Evolutionary conservation across 2,797 vertebrate species (phyloP).

Genomic region (Rhyacichthys aspro): DNA sequence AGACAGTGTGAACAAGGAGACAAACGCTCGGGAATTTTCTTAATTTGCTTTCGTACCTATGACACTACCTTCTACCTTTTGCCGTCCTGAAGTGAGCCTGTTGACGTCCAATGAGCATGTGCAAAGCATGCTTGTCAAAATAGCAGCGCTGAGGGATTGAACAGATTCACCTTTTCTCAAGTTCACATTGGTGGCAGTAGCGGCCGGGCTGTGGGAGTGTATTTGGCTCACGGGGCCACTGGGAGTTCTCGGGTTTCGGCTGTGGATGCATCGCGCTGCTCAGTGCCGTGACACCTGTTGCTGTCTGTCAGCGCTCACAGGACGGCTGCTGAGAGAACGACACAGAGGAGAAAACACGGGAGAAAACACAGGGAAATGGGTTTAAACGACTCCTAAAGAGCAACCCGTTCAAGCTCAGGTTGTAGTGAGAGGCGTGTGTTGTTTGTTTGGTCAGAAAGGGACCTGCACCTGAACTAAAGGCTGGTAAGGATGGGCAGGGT

Average conservation of each 20-base stretch:
- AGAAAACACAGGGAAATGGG: conserved; percentile 4
- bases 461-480: conserved; percentile 3
- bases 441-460: conserved; percentile 14
- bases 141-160: conserved; percentile 72
- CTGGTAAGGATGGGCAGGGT: conserved; percentile 50
- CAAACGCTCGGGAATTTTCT: conserved; percentile 38
- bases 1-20: conserved; percentile 66
- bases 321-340: conserved; percentile 11
- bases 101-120: conserved; percentile 60
- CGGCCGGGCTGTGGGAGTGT: conserved; percentile 75
- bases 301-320: conserved; percentile 66
- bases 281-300: conserved; percentile 79
- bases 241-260: conserved; percentile 81
- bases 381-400: conserved; percentile 5
- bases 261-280: conserved; percentile 65
- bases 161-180: conserved; percentile 83
- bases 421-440: conserved; percentile 1
- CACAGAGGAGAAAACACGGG: too few relatives aligned
- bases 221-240: conserved; percentile 78
- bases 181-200: conserved; percentile 79
- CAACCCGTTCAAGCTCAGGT: not conserved
- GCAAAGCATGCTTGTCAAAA: conserved; percentile 71
- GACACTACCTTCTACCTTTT: not conserved
- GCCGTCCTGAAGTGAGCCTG: conserved; percentile 4
- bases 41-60: conserved; percentile 31